These are phyloP conservation scores for Drosophila engyochracea DNA, from an alignment of 2,888 invertebrate species.

Conservation along the genomic window DNA sequence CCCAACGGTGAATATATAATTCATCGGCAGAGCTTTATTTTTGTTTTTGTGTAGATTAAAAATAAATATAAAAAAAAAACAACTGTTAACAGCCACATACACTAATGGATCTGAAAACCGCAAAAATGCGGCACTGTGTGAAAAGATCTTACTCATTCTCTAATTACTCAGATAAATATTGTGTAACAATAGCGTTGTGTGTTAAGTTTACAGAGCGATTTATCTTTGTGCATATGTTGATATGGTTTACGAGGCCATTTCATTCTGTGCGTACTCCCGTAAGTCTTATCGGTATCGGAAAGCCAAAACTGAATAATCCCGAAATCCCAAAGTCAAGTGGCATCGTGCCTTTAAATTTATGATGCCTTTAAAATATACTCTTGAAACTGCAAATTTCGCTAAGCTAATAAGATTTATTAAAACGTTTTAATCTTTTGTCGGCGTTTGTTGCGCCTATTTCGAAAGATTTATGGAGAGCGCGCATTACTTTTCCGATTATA, in stretches of 20 bases:
- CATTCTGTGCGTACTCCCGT: constrained; percentile 2
- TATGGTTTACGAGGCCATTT: constrained; percentile 12
- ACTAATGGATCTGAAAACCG: neutral
- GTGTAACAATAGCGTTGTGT: constrained; percentile 2
- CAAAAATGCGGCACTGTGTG: constrained; percentile 16
- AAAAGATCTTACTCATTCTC: constrained; percentile 12
- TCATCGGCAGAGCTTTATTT: neutral
- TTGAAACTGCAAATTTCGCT: constrained; percentile 10
- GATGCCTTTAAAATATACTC: constrained; percentile 29
- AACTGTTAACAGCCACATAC: neutral
- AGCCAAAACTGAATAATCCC: constrained; percentile 22
- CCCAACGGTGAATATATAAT: neutral
- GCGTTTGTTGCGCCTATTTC: constrained; percentile 51
- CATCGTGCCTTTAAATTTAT: constrained; percentile 36
- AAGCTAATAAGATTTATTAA: constrained; percentile 62
- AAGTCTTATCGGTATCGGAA: constrained; percentile 46
- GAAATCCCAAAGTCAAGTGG: constrained; percentile 29
- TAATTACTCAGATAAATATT: constrained; percentile 21
- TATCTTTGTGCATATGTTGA: constrained; percentile 13
- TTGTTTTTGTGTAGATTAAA: neutral
- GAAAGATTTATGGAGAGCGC: constrained; percentile 51
- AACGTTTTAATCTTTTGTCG: constrained; percentile 72
- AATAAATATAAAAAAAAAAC: neutral
- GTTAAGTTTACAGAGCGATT: constrained; percentile 7
- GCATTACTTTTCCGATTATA: constrained; percentile 13